Base-by-base conservation (phyloP, 2,888 invertebrate genomes). In the Capitulum mitella region DNA sequence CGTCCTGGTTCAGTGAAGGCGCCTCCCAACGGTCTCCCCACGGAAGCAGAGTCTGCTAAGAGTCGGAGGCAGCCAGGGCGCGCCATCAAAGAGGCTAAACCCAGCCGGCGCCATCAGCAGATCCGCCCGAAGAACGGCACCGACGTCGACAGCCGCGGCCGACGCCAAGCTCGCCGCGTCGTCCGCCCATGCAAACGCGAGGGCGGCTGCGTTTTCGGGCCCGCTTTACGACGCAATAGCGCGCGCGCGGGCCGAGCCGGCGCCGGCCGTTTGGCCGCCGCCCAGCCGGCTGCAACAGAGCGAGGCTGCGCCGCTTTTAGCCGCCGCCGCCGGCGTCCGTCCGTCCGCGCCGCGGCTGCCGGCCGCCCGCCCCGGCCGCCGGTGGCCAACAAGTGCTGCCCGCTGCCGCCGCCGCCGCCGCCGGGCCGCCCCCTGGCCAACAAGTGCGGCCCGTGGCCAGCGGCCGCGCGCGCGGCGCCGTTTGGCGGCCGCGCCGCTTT, bases 161-260 rank as follows among this genome's bases (percentile, higher is more conserved):
- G 43, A 43, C 43, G 43, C 43, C 6, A 43, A 12, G 43, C 43
- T n/a, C 32, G 37, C 37, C 22, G 37, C 22, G 70, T 70, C 70
- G 70, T 16, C 22, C 16, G 12, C 70, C 19, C 70, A 70, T 70
- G 70, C 70, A 70, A 70, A 70, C 37, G 61, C n/a, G 37, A 37
- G 37, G 37, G 37, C 3, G 37, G 16, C 70, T 14, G 70, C 37
- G 37, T 70, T 70, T 70, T 37, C 29, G 70, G 34, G 37, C 70
- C 34, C n/a, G n/a, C 70, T 70, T 70, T 70, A 70, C 70, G 70
- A 70, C 22, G 70, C 70, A 70, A 70, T 70, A 70, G 70, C 70
- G 70, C 64, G 34, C 32, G 32, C 22, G 54, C 54, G 54, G n/a
- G 54, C 22, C 19, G 51, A 51, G 32, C 34, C 34, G 37, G 70